Conservation (phyloP, 2,113 vertebrate genomes). For the Gnathonemus longibarbis region DNA sequence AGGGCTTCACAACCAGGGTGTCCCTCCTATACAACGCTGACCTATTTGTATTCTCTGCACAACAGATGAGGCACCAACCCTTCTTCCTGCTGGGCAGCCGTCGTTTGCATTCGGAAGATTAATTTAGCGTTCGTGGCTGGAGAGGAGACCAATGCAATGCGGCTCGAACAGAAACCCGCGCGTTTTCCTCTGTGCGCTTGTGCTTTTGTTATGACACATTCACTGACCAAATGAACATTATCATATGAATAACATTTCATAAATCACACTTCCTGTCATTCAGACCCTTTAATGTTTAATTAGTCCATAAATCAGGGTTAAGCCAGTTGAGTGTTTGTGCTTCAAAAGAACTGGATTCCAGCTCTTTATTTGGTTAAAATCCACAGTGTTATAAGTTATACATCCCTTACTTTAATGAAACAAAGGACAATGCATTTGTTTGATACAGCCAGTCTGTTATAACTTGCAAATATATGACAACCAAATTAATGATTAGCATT, state of each 20-base stretch:
- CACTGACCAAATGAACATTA: not conserved
- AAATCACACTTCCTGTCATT: not conserved
- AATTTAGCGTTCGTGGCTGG: slow-evolving; percentile 58
- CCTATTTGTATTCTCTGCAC: slow-evolving; percentile 73
- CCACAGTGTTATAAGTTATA: not conserved
- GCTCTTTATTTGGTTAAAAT: not conserved
- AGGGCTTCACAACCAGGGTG: slow-evolving; percentile 56
- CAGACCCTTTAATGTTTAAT: not conserved
- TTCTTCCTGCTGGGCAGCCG: slow-evolving; percentile 43
- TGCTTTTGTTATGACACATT: not conserved
- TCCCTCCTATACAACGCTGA: slow-evolving; percentile 60
- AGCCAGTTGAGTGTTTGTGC: not conserved
- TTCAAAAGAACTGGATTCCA: not conserved
- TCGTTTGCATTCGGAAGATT: slow-evolving; percentile 44
- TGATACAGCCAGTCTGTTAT: not conserved
- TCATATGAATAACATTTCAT: slow-evolving; percentile 5
- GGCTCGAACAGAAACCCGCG: slow-evolving; percentile 52
- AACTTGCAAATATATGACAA: not conserved
- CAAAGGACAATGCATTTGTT: not conserved
- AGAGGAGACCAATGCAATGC: slow-evolving; percentile 20
- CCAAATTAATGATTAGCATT: not conserved
- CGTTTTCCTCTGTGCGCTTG: not conserved
- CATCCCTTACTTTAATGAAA: not conserved
- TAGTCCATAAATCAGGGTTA: slow-evolving; percentile 1
- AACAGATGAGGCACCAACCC: slow-evolving; percentile 68